A percentile compares a stretch with the other conserved stretches of the same genome.
Evolutionary conservation across 2,797 vertebrate species (phyloP).

Genomic region (Macrochelys suwanniensis): DNA sequence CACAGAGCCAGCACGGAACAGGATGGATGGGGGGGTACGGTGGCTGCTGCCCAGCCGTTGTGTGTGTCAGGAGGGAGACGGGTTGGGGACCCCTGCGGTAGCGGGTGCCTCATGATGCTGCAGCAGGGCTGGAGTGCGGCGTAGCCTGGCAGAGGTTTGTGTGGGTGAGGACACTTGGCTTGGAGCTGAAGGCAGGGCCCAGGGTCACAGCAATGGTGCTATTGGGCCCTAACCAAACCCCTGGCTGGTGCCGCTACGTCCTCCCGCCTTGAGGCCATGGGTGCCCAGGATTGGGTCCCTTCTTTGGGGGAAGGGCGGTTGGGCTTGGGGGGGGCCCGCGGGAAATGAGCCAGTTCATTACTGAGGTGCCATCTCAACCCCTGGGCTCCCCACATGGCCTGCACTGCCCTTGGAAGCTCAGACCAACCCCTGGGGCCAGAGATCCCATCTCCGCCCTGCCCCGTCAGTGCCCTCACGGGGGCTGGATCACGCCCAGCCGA

Average conservation of each 20-base stretch:
- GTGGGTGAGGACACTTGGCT: not conserved
- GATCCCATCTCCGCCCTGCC: not conserved
- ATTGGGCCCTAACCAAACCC: not conserved
- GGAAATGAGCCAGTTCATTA: too few species aligned
- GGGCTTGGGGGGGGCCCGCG: too few species aligned
- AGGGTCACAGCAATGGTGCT: too few species aligned
- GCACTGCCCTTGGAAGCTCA: not conserved
- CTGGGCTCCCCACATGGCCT: not conserved
- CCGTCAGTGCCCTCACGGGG: not conserved
- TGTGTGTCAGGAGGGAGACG: too few species aligned
- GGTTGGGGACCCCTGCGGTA: too few species aligned
- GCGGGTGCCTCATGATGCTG: too few species aligned
- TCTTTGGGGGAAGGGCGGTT: not conserved
- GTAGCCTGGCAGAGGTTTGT: too few species aligned
- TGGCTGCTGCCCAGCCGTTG: too few species aligned
- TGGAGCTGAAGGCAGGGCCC: not conserved
- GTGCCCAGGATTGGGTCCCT: not conserved
- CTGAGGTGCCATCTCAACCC: too few species aligned
- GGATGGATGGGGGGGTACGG: too few species aligned
- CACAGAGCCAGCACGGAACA: too few species aligned
- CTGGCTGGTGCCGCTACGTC: not conserved
- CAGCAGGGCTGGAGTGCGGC: too few species aligned
- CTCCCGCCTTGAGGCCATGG: not conserved
- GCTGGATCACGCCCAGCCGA: not conserved
- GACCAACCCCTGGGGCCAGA: not conserved